Conservation (phyloP, 2,113 vertebrate genomes). For the Siniperca knerii region DNA sequence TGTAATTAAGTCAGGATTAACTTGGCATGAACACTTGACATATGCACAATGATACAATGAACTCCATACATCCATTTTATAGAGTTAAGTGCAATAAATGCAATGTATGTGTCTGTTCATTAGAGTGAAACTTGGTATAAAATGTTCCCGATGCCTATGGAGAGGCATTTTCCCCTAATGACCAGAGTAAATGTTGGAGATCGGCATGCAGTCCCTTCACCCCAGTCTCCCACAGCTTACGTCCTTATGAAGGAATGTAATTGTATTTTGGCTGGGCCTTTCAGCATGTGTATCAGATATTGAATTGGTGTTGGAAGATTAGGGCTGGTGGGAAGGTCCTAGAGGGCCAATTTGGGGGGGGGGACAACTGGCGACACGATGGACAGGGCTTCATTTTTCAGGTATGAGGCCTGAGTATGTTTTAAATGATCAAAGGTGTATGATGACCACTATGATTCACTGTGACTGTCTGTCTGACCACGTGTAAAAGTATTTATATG, state of each 20-base stretch:
- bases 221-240: conserved; percentile 24
- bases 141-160: not conserved
- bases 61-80: not conserved
- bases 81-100: not conserved
- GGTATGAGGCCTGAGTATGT: not conserved
- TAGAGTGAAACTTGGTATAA: not conserved
- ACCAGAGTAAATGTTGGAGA: conserved; percentile 36
- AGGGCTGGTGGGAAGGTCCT: conserved; percentile 4
- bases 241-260: conserved; percentile 57
- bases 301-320: conserved; percentile 54
- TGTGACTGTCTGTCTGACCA: not conserved
- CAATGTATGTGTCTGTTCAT: not conserved
- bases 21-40: not conserved
- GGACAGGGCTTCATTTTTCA: not conserved
- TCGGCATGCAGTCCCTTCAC: conserved; percentile 40
- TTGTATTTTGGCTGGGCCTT: conserved; percentile 64
- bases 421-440: not conserved
- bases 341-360: not conserved
- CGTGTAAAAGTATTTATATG: not conserved
- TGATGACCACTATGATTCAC: not conserved
- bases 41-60: not conserved
- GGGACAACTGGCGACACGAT: not conserved
- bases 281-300: conserved; percentile 67
- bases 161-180: conserved; percentile 31
- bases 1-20: not conserved